Percentiles rank a stretch among this genome's conserved stretches.
These are phyloP conservation scores for Oryzias javanicus DNA, from an alignment of 2,113 vertebrate species.

Conservation along the genomic window DNA sequence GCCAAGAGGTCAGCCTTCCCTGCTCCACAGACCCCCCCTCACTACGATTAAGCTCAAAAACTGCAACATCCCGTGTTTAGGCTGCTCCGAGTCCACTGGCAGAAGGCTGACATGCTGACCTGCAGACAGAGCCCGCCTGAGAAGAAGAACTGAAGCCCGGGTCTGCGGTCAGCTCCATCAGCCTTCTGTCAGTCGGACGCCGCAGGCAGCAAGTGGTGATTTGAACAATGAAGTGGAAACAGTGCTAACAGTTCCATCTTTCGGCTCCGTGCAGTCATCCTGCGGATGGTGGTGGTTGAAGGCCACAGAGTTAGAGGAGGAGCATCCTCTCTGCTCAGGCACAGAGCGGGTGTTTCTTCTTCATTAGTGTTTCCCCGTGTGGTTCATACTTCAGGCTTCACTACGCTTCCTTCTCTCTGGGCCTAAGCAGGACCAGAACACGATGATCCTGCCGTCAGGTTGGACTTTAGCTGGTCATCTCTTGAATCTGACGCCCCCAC, in stretches of 20 bases:
- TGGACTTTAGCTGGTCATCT: slow-evolving; percentile 72
- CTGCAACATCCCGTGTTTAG: slow-evolving; percentile 72
- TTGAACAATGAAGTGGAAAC: slow-evolving; percentile 65
- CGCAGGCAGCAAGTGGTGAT: slow-evolving; percentile 79
- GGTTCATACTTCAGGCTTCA: slow-evolving; percentile 28
- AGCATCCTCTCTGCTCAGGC: slow-evolving; percentile 58
- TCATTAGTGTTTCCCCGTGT: slow-evolving; percentile 13
- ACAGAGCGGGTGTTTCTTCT: slow-evolving; percentile 53
- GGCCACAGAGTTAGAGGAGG: slow-evolving; percentile 67
- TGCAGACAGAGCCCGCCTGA: too few species aligned
- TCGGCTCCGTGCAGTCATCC: slow-evolving; percentile 75
- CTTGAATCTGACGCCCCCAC: slow-evolving; percentile 58
- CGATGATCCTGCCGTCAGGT: slow-evolving; percentile 67
- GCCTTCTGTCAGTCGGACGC: slow-evolving; percentile 73
- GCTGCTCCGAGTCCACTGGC: slow-evolving; percentile 53
- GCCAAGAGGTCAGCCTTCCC: slow-evolving; percentile 25
- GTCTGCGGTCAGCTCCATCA: slow-evolving; percentile 58
- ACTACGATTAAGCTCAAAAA: slow-evolving; percentile 57
- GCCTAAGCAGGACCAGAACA: slow-evolving; percentile 64
- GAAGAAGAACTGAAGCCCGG: too few species aligned
- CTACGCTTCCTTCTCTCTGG: slow-evolving; percentile 23
- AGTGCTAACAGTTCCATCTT: slow-evolving; percentile 83
- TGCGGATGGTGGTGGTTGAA: slow-evolving; percentile 73
- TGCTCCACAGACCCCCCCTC: slow-evolving; percentile 38
- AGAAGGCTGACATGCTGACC: slow-evolving; percentile 49